Conservation (phyloP, 2,888 invertebrate species). For the Diplolepis rosae region DNA sequence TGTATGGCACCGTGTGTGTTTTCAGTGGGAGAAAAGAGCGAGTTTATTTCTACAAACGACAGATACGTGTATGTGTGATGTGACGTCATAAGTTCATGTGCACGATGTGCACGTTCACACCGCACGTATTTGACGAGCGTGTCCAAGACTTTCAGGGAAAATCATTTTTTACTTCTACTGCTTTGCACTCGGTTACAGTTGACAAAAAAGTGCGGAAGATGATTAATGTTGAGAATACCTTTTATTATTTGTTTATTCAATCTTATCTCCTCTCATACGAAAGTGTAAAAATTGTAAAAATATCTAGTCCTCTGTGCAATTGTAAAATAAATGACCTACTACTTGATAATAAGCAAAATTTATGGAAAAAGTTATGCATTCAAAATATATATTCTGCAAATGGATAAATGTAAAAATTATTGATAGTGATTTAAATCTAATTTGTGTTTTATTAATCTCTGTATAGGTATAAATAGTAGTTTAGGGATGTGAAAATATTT, state of each 20-base stretch:
- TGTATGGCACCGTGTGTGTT: background rate
- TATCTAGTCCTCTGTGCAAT: too few species aligned
- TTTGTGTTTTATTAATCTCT: too few species aligned
- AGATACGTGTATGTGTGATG: background rate
- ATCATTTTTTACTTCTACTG: background rate
- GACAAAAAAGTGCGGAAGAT: background rate
- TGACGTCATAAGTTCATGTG: background rate
- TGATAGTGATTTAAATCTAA: too few species aligned
- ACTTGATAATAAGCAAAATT: too few species aligned
- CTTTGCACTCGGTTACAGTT: background rate
- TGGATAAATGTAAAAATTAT: too few species aligned
- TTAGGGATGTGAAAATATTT: too few species aligned
- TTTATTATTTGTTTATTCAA: background rate
- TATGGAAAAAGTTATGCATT: too few species aligned
- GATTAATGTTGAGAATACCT: background rate
- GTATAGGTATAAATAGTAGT: too few species aligned
- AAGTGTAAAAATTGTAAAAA: too few species aligned
- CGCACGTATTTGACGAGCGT: background rate
- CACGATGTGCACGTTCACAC: background rate
- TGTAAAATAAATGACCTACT: too few species aligned
- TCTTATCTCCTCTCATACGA: too few species aligned
- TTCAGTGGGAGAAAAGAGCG: background rate
- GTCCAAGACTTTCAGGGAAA: background rate
- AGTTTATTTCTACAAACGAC: constrained; percentile 4
- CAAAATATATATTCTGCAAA: too few species aligned